A percentile compares a stretch with the other conserved stretches of the same genome.
These are phyloP conservation scores for Pantherophis vulpinus DNA, from an alignment of 2,797 vertebrate species.

Conservation along the genomic window DNA sequence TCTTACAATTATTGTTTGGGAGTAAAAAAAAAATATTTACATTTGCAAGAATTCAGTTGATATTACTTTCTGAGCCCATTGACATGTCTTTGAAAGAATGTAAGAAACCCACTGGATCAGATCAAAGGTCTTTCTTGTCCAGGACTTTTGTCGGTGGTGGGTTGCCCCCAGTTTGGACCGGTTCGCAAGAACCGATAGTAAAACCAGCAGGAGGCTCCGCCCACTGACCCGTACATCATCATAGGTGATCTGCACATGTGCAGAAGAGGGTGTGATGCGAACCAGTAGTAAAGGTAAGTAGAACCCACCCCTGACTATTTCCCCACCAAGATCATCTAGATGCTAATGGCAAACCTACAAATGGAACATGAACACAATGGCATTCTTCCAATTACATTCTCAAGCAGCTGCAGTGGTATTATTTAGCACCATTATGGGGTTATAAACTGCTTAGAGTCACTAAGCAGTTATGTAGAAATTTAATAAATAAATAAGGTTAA, in stretches of 20 bases:
- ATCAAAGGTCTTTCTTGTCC: background rate
- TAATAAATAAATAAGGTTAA: background rate
- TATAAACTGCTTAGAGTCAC: background rate
- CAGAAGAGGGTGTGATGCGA: too few species aligned
- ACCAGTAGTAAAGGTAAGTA: too few species aligned
- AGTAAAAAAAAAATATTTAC: background rate
- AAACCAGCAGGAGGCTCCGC: too few species aligned
- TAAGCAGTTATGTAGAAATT: background rate
- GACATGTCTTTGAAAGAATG: background rate
- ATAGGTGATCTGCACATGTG: too few species aligned
- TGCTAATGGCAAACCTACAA: background rate
- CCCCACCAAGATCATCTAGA: background rate
- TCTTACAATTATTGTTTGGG: background rate
- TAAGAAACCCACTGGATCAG: background rate
- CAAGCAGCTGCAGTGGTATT: background rate
- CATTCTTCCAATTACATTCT: background rate
- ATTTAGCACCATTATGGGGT: background rate
- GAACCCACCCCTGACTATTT: background rate
- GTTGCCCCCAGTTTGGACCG: too few species aligned
- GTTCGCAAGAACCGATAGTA: too few species aligned
- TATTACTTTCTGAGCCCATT: background rate
- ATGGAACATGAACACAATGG: background rate
- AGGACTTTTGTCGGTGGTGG: background rate
- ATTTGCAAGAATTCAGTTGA: background rate
- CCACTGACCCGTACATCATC: too few species aligned